phyloP scores from a whole-genome alignment of 2,888 invertebrate genomes.

The Oxyteleia sp. region DNA sequence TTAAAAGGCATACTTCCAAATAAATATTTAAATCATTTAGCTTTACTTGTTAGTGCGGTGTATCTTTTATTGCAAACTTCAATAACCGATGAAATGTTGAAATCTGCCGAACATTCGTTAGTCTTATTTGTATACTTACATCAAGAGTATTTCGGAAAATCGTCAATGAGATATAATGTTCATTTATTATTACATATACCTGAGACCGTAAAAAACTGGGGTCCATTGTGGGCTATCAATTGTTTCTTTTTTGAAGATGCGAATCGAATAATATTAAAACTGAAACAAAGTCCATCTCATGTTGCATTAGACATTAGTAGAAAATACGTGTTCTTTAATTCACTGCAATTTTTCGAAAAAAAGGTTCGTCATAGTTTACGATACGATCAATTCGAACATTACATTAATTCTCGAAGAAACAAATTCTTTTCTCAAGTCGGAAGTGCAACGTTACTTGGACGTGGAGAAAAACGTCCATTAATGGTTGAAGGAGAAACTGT shows the following conservation, averaged over 20 bases:
- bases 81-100: neutral
- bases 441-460: constrained; percentile 24
- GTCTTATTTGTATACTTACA: constrained; percentile 1
- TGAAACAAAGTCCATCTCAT: constrained; percentile 33
- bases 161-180: constrained; percentile 6
- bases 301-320: constrained; percentile 34
- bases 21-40: constrained; percentile 16
- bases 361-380: constrained; percentile 15
- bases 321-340: constrained; percentile 34
- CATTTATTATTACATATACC: constrained; percentile 8
- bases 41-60: constrained; percentile 1
- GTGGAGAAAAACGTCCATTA: too few species aligned
- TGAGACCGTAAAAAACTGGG: constrained; percentile 29
- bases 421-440: constrained; percentile 25
- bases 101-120: neutral
- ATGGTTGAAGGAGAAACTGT: too few species aligned
- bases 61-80: constrained; percentile 8
- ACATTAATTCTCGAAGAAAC: constrained; percentile 8
- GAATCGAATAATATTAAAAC: constrained; percentile 41
- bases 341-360: constrained; percentile 8
- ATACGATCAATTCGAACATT: constrained; percentile 16
- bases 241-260: constrained; percentile 55
- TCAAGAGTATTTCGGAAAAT: constrained; percentile 3
- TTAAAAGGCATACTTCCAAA: constrained; percentile 8
- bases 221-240: constrained; percentile 41